phyloP scores from a whole-genome alignment of 2,888 invertebrate species.

The Cloeon dipterum region DNA sequence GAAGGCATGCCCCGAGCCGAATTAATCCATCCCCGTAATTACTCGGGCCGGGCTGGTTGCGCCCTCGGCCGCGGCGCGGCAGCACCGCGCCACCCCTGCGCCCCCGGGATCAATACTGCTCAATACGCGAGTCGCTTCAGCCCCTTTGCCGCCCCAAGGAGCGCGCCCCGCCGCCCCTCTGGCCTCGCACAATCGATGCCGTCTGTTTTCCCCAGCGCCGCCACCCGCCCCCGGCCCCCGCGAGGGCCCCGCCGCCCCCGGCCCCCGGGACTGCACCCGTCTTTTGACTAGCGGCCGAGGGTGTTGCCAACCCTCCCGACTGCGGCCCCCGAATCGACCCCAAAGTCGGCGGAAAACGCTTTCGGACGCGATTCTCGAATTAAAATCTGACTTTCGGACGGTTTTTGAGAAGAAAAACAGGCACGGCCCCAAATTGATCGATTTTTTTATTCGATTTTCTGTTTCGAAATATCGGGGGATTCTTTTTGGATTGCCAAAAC shows the following conservation, averaged over 20 bases:
- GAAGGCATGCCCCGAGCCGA: not conserved
- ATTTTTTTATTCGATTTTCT: too few species aligned
- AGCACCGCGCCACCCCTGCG: conserved; percentile 2
- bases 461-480: too few species aligned
- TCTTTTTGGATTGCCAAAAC: too few species aligned
- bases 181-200: not conserved
- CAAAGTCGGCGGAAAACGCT: too few species aligned
- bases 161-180: conserved; percentile 3
- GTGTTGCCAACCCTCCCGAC: too few species aligned
- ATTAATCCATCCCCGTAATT: conserved; percentile 1
- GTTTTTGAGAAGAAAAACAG: too few species aligned
- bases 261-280: not conserved
- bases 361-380: too few species aligned
- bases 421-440: too few species aligned
- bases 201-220: not conserved
- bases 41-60: not conserved
- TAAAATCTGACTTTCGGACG: too few species aligned
- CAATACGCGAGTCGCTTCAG: not conserved
- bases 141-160: conserved; percentile 2
- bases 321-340: too few species aligned
- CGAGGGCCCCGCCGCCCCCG: conserved; percentile 1
- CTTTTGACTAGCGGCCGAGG: not conserved
- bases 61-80: conserved; percentile 2
- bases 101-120: conserved; percentile 1
- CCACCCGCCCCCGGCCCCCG: conserved; percentile 1